phyloP scores from a whole-genome alignment of 2,113 vertebrate genomes.

The Choloepus hoffmanni region DNA sequence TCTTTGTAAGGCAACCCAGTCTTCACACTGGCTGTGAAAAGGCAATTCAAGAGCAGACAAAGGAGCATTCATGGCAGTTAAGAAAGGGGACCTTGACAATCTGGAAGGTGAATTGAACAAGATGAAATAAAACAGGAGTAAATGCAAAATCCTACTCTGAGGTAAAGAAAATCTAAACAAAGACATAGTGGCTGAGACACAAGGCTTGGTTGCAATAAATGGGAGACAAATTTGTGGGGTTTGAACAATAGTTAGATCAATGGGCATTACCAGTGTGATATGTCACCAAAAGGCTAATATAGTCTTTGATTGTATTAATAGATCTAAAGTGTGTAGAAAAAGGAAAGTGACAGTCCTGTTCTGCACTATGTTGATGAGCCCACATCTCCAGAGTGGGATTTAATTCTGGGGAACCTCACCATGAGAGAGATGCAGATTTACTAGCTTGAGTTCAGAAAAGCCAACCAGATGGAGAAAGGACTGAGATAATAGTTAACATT shows the following conservation, averaged over 20 bases:
- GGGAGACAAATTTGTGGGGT: neutral
- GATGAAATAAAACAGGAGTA: constrained; percentile 70
- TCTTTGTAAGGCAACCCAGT: constrained; percentile 40
- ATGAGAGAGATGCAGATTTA: neutral
- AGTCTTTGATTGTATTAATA: neutral
- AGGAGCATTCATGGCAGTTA: constrained; percentile 63
- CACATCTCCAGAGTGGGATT: neutral
- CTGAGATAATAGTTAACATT: neutral
- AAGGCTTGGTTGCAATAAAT: neutral
- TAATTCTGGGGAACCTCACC: neutral
- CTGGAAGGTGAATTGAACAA: constrained; percentile 59
- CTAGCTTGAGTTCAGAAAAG: neutral
- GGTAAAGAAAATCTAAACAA: constrained; percentile 70
- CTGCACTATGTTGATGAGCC: neutral
- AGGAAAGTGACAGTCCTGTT: neutral
- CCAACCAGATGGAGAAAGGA: neutral
- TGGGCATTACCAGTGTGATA: neutral
- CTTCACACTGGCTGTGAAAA: constrained; percentile 59
- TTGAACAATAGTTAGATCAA: neutral
- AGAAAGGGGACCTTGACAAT: constrained; percentile 48
- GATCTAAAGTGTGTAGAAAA: neutral
- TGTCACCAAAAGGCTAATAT: neutral
- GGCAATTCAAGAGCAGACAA: constrained; percentile 74
- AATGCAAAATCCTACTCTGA: constrained; percentile 44
- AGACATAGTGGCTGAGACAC: constrained; percentile 19